phyloP scores from a whole-genome alignment of 2,113 vertebrate species.

The Chaetura pelagica region DNA sequence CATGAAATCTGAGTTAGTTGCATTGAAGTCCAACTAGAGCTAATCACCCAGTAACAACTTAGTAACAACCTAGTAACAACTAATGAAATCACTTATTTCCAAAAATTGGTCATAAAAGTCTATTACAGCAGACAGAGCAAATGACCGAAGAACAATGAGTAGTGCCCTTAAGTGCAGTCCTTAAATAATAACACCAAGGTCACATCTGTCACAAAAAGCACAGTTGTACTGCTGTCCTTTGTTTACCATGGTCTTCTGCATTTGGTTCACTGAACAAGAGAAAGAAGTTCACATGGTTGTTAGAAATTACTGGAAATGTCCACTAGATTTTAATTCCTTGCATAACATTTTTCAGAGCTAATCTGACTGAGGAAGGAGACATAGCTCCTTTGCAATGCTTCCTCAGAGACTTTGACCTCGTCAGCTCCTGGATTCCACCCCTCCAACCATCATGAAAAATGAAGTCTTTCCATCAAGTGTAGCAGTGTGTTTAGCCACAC shows the following conservation, averaged over 20 bases:
- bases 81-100: background rate
- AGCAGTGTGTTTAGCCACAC: background rate
- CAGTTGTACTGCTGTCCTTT: background rate
- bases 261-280: background rate
- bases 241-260: background rate
- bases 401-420: conserved; percentile 13
- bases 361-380: background rate
- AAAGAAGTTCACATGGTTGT: background rate
- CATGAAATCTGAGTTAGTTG: background rate
- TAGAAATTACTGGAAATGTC: background rate
- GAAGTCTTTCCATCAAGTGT: background rate
- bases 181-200: conserved; percentile 4
- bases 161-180: background rate
- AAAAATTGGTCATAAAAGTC: background rate
- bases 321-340: conserved; percentile 13
- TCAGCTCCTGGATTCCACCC: conserved; percentile 7
- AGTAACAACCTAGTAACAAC: background rate
- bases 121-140: background rate
- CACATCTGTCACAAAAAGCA: background rate
- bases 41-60: background rate
- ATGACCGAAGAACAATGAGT: background rate
- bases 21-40: background rate
- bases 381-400: background rate
- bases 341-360: conserved; percentile 36
- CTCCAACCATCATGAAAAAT: background rate